Percentiles rank a stretch among this genome's conserved stretches.
These are phyloP conservation scores for Panagrolaimus sp. DNA, from an alignment of 1,140 invertebrate genomes.

Conservation along the genomic window DNA sequence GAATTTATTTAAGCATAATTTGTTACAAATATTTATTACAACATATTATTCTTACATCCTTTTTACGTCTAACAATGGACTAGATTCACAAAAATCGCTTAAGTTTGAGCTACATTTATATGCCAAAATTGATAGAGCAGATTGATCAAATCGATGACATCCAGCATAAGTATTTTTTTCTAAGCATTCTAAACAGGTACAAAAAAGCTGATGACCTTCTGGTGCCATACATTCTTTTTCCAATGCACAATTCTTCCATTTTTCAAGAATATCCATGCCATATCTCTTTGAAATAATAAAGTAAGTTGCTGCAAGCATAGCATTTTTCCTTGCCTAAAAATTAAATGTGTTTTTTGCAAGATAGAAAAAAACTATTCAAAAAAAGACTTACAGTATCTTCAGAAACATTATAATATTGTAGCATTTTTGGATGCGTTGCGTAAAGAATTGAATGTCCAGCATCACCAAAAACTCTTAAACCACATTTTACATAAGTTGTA, in stretches of 20 bases:
- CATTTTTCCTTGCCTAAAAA: neutral
- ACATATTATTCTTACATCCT: no score
- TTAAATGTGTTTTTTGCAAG: no score
- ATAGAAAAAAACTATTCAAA: neutral
- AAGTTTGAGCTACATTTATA: neutral
- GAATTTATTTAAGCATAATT: no score
- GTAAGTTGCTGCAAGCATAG: neutral
- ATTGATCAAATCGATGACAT: slow-evolving; percentile 1
- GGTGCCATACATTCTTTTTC: neutral
- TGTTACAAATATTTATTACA: no score
- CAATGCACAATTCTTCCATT: neutral
- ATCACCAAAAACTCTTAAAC: neutral
- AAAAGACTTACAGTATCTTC: neutral
- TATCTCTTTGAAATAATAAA: neutral
- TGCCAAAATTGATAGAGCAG: neutral
- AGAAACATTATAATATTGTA: neutral
- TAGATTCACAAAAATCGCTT: neutral
- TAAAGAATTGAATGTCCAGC: neutral
- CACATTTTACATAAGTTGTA: neutral
- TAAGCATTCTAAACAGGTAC: neutral
- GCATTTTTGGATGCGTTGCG: neutral
- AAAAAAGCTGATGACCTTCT: neutral
- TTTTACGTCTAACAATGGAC: no score
- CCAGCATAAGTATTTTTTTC: neutral
- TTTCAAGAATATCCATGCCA: neutral